These are phyloP conservation scores for Gryon sp. DNA, from an alignment of 1,140 invertebrate species.

Conservation along the genomic window DNA sequence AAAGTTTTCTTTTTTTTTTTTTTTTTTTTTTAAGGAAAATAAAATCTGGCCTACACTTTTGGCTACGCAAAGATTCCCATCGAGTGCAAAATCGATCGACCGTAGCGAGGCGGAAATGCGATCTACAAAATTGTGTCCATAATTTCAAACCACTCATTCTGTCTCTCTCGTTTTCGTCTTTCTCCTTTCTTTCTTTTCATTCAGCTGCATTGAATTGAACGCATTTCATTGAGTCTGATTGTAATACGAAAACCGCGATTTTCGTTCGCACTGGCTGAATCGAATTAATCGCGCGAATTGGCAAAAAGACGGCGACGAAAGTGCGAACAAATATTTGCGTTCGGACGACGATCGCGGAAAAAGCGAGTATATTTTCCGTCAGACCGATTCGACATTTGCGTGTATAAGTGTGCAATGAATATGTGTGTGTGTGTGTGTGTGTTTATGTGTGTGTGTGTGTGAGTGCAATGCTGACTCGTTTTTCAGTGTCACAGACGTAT, in stretches of 20 bases:
- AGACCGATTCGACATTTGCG: slow-evolving; percentile 2
- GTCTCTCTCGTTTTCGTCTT: background rate
- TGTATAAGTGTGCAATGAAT: too few relatives aligned
- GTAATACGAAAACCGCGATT: slow-evolving; percentile 4
- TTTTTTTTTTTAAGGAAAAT: too few relatives aligned
- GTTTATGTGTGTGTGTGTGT: too few relatives aligned
- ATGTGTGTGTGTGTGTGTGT: too few relatives aligned
- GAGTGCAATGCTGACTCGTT: slow-evolving; percentile 23
- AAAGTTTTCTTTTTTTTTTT: too few relatives aligned
- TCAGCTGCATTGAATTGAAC: background rate
- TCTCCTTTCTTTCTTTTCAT: background rate
- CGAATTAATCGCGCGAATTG: slow-evolving; percentile 5
- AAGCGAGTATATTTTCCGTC: slow-evolving; percentile 11
- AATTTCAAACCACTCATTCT: slow-evolving; percentile 11
- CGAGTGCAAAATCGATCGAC: slow-evolving; percentile 49
- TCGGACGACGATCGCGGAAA: slow-evolving; percentile 4
- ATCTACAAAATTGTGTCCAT: slow-evolving; percentile 53
- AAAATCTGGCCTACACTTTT: slow-evolving; percentile 31
- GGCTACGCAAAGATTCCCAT: slow-evolving; percentile 45
- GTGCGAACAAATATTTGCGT: slow-evolving; percentile 32
- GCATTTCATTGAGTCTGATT: slow-evolving; percentile 12
- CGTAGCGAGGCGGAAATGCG: slow-evolving; percentile 47
- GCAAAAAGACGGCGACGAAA: slow-evolving; percentile 6
- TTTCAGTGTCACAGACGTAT: slow-evolving; percentile 26
- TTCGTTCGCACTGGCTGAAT: background rate